Base-by-base conservation (phyloP, 2,888 invertebrate species). In the Netelia melanura region DNA sequence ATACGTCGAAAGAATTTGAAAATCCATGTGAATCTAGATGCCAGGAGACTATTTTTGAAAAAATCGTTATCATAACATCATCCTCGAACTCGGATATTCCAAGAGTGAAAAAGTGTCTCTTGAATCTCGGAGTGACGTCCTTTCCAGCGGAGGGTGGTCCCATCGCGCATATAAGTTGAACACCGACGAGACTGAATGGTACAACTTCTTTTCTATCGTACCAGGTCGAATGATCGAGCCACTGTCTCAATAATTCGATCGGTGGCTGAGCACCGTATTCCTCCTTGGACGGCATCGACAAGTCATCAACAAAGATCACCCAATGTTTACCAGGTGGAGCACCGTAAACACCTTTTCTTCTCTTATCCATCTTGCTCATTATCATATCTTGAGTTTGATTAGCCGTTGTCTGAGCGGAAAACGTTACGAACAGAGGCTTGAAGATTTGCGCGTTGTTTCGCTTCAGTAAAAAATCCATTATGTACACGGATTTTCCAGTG, bases 321-420 rank as follows among this genome's bases (percentile, higher is more conserved):
- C 97, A 96, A 91, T 96, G 96, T 64, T 89, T 90, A 17, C 92
- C 92, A 1, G 90, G 90, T 0, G 90, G 90, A 3, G 93, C 91
- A 0, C 93, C 93, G 70, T 89, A 94, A 3, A 92, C 87, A 95
- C 97, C 98, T 95, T 98, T 98, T 77, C 97, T 95, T 76, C 98
- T 95, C 93, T 98, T 98, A 92, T 98, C 98, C 90, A 99, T 94
- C 94, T 98, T 98, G 10, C 97, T 97, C 98, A 98, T 98, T 70
- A 99, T 98, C 78, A 98, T 98, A 91, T 98, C 98, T 94, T 99
- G 98, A 0, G 98, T 98, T 93, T 98, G 98, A 94, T 98, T 98
- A 48, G 98, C 98, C 17, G 97, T 97, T 0, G 98, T 98, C 94
- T 98, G 98, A 0, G 98, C 98, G 0, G 98, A 98, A 93, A 99